Base-by-base conservation (phyloP, 2,797 vertebrate species). In the Pteropus rufus region DNA sequence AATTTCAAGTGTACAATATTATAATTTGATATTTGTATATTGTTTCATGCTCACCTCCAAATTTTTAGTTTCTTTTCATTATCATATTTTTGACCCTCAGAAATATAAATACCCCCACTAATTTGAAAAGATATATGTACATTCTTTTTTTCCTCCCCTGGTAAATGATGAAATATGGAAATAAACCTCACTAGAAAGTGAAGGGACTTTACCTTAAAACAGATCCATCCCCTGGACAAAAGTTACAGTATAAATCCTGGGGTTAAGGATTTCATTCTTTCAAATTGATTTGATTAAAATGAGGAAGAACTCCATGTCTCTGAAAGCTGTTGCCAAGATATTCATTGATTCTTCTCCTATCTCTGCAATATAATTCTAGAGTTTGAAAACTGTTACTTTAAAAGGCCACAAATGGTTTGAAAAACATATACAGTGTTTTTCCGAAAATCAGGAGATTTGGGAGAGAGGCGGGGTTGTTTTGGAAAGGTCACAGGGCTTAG, bases 261-360 rank as follows among this genome's bases (percentile, higher is more conserved):
- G 29, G 65, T 88, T 95, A 75, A 73, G 23, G 15, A 5, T 15
- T 75, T 19, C 19, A 75, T 69, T 92, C 23, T 87, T 96, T 94
- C 75, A 91, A 88, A 64, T 39, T 73, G 76, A 75, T 65, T 87
- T 90, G 84, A 92, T 94, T 75, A 88, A 92, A 87, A 58, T 16
- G 16, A 90, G 19, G 54, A 58, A 93, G 52, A 90, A 69, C 36
- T 49, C 75, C 49, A 62, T 64, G 39, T 80, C 29, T 82, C 29
- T 62, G 9, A 73, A 52, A 56, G 56, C 8, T 49, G 10, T 91
- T 90, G 31, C 81, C n/a, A 49, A 88, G 36, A 60, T 64, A 52
- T 79, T 82, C 34, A 58, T 7, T 4, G 41, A 49, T 19, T 90
- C 23, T 72, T 87, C 26, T 24, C 11, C 83, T 80, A 76, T 77